These are phyloP conservation scores for Meteorus cinctellus DNA, from an alignment of 2,888 invertebrate species.

Conservation along the genomic window DNA sequence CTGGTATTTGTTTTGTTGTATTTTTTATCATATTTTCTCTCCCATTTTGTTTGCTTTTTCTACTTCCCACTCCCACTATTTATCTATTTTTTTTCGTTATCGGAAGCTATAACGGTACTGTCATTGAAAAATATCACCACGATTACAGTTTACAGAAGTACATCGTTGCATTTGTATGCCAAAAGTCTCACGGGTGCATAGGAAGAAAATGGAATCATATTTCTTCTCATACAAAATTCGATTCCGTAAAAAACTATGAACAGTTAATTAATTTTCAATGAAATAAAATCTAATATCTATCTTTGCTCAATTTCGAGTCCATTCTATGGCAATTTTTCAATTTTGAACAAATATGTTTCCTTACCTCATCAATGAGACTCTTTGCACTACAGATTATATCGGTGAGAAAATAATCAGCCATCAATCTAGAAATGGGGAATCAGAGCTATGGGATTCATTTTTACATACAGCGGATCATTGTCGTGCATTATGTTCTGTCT, in stretches of 20 bases:
- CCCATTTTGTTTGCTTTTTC: neutral
- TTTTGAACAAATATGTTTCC: neutral
- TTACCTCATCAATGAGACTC: conserved; percentile 27
- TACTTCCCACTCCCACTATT: neutral
- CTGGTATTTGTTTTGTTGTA: neutral
- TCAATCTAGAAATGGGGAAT: conserved; percentile 56
- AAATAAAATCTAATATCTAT: neutral
- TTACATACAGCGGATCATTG: conserved; percentile 65
- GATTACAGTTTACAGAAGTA: conserved; percentile 12
- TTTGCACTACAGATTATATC: conserved; percentile 28
- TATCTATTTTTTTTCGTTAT: neutral
- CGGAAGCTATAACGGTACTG: neutral
- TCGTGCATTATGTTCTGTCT: conserved; percentile 71
- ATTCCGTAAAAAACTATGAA: neutral
- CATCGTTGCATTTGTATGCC: conserved; percentile 6
- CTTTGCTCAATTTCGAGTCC: neutral
- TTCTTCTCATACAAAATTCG: neutral
- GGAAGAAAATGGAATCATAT: conserved; percentile 4
- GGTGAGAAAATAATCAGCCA: conserved; percentile 47
- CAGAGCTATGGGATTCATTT: conserved; percentile 44
- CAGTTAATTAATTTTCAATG: neutral
- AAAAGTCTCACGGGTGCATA: conserved; percentile 11
- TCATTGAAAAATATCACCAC: conserved; percentile 22
- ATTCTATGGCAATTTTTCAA: neutral
- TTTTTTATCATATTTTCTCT: neutral